Conservation (phyloP, 2,113 vertebrate species). For the Rana temporaria region DNA sequence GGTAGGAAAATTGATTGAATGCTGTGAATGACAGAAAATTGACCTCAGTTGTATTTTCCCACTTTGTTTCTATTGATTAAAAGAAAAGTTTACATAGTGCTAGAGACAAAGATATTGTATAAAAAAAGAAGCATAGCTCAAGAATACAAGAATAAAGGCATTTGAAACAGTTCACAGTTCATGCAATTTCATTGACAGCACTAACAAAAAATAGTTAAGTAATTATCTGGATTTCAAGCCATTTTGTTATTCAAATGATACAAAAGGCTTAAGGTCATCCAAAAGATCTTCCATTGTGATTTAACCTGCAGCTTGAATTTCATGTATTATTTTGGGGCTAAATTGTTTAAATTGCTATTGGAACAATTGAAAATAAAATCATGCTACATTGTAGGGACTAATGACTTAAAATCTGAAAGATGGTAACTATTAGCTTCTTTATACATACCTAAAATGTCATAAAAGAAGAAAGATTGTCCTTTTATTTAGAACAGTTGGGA, state of each 20-base stretch:
- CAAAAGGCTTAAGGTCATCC: conserved; percentile 7
- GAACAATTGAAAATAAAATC: conserved; percentile 52
- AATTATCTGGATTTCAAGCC: conserved; percentile 1
- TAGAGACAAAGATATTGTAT: background rate
- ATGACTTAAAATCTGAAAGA: conserved; percentile 65
- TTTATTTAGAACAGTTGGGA: conserved; percentile 66
- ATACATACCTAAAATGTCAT: conserved; percentile 66
- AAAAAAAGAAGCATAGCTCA: background rate
- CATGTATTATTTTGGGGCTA: conserved; percentile 15
- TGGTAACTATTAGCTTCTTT: conserved; percentile 69
- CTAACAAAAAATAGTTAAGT: background rate
- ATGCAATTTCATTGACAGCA: conserved; percentile 4
- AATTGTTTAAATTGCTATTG: conserved; percentile 28
- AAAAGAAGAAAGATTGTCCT: conserved; percentile 65
- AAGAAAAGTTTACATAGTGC: conserved; percentile 2
- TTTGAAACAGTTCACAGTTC: conserved; percentile 1
- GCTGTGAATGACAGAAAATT: conserved; percentile 6
- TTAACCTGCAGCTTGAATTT: conserved; percentile 1
- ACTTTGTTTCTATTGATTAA: conserved; percentile 37
- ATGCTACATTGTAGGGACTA: conserved; percentile 63
- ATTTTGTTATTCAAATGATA: conserved; percentile 32
- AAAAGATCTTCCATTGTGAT: background rate
- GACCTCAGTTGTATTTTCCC: conserved; percentile 18
- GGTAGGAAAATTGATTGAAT: background rate
- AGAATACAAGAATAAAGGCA: conserved; percentile 9